Base-by-base conservation (phyloP, 2,888 invertebrate species). In the Acleris holmiana region DNA sequence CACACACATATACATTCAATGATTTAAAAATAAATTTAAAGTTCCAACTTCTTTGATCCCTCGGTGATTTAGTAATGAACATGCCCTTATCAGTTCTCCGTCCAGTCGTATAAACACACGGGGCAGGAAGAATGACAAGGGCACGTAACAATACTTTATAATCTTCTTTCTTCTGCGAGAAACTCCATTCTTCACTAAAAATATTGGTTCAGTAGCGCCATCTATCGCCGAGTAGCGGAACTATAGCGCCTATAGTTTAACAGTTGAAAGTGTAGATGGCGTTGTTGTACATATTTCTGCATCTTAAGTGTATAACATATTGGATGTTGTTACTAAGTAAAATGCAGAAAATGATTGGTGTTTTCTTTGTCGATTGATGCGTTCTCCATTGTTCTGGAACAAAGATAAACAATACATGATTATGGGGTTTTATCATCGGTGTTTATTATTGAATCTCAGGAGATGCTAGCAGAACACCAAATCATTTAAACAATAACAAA, bases 41-140 rank as follows among this genome's bases (percentile, higher is more conserved):
- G 59, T 55, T 68, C 67, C 62, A 59, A n/a, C 55, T 61, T 62
- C 60, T 66, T 61, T 66, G 49, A 55, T 70, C 68, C 67, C 69
- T 55, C 69, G 87, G 47, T 25, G 85, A 58, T 29, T 54, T 58
- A 66, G 82, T 80, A 86, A 80, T 82, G 76, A 95, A 95, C 95
- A 95, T 94, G 97, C 97, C 97, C 97, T 98, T 98, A 98, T 98
- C 97, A 98, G 97, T 97, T 98, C 98, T 98, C 98, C 98, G 98
- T 98, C 98, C 98, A 98, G 98, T 97, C 88, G 96, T 95, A 86
- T 91, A 85, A 93, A 91, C 86, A 94, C 93, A 93, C 97, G 96
- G 96, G 96, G 97, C 96, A 96, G 95, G 94, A 95, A 96, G 97
- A 98, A 97, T 98, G 98, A 98, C 96, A 98, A 98, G 98, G 98